A percentile compares a stretch with the other conserved stretches of the same genome.
Evolutionary conservation across 2,797 vertebrate species (phyloP).

Genomic region (Columba guinea): DNA sequence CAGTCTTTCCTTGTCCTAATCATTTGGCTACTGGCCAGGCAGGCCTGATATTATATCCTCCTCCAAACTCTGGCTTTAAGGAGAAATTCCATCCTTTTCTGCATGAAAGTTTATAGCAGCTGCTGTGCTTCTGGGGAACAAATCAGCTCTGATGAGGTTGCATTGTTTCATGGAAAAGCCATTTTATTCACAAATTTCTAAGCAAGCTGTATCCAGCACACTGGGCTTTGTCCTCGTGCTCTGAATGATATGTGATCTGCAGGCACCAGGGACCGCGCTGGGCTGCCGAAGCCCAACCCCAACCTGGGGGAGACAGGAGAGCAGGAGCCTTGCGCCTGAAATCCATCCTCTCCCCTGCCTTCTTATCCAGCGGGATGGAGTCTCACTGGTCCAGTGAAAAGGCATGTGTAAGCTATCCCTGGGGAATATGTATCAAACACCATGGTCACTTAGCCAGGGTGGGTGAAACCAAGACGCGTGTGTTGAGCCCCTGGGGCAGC

Average conservation of each 20-base stretch:
- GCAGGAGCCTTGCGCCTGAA: neutral
- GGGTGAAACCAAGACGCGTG: neutral
- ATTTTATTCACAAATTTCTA: conserved; percentile 20
- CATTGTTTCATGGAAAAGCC: conserved; percentile 47
- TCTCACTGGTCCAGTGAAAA: neutral
- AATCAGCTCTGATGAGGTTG: conserved; percentile 48
- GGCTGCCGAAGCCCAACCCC: neutral
- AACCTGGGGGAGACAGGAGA: neutral
- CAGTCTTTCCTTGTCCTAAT: conserved; percentile 5
- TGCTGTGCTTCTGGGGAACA: conserved; percentile 53
- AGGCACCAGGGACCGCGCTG: neutral
- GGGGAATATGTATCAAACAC: neutral
- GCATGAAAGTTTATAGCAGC: conserved; percentile 37
- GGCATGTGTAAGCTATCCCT: neutral
- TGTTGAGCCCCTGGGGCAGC: neutral
- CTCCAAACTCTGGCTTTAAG: conserved; percentile 4
- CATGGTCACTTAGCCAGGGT: neutral
- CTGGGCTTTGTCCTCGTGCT: neutral
- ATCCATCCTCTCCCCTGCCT: neutral
- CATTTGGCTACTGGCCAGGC: conserved; percentile 29
- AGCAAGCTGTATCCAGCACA: neutral
- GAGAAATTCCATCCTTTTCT: conserved; percentile 50
- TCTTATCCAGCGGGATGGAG: neutral
- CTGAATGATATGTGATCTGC: neutral
- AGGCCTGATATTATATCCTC: conserved; percentile 14